Evolutionary conservation across 92 coral and sea anemone genomes (phyloP).

Genomic region (Micromussa lordhowensis): DNA sequence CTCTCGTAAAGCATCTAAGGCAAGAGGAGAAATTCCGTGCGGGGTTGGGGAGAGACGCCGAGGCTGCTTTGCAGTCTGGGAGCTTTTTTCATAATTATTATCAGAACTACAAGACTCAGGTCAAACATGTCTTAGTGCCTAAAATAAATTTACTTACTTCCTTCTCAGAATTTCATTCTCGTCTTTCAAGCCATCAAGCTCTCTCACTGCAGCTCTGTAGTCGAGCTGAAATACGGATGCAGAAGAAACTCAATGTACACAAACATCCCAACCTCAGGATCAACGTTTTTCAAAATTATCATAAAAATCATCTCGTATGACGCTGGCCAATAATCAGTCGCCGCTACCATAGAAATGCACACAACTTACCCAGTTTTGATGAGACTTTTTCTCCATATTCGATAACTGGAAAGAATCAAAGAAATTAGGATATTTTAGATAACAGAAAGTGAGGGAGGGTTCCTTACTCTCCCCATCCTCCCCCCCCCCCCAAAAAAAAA

Average conservation of each 20-base stretch:
- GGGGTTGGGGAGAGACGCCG: no score
- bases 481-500: no score
- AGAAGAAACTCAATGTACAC: no score
- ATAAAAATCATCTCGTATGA: not conserved
- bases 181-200: conserved; percentile 81
- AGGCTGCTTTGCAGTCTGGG: no score
- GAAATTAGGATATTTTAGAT: not conserved
- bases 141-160: conserved; percentile 53
- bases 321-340: not conserved
- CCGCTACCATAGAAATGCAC: not conserved
- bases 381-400: conserved; percentile 81
- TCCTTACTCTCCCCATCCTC: no score
- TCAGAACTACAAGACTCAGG: no score
- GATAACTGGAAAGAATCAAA: conserved; percentile 55
- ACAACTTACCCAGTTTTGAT: conserved; percentile 83
- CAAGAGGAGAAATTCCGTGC: no score
- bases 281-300: not conserved
- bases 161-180: conserved; percentile 87
- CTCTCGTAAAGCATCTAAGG: not conserved
- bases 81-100: no score
- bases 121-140: no score
- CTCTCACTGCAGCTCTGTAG: conserved; percentile 81
- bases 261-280: not conserved
- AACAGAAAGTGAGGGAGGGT: no score
- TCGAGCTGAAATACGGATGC: conserved; percentile 67